These are phyloP conservation scores for Istiophorus platypterus DNA, from an alignment of 2,113 vertebrate genomes.

Conservation along the genomic window DNA sequence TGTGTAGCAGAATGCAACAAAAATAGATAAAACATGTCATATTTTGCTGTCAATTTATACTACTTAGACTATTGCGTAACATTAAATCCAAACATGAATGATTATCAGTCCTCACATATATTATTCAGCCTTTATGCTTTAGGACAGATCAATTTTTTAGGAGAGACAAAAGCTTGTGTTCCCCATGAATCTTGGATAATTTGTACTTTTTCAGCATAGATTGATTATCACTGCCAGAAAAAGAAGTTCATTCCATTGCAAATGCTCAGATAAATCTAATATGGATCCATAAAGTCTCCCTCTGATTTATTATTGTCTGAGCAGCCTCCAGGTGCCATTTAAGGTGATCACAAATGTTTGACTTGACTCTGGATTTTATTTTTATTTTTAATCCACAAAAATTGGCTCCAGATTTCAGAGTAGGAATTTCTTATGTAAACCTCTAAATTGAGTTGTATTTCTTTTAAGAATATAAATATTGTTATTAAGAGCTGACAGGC, in stretches of 20 bases:
- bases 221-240: slow-evolving; percentile 39
- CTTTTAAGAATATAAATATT: background rate
- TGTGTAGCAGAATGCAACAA: slow-evolving; percentile 8
- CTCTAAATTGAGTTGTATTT: background rate
- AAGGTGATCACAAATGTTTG: background rate
- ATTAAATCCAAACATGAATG: slow-evolving; percentile 17
- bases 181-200: slow-evolving; percentile 8
- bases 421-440: background rate
- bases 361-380: background rate
- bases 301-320: background rate
- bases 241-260: slow-evolving; percentile 25
- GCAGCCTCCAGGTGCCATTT: background rate
- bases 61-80: background rate
- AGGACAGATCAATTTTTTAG: slow-evolving; percentile 30
- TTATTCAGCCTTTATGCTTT: slow-evolving; percentile 1
- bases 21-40: background rate
- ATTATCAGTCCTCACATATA: slow-evolving; percentile 7
- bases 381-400: slow-evolving; percentile 1
- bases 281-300: slow-evolving; percentile 15
- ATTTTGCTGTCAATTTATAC: background rate
- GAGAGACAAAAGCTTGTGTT: slow-evolving; percentile 10
- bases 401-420: background rate
- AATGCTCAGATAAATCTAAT: slow-evolving; percentile 50
- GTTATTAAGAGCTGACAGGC: background rate
- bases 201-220: background rate